Conservation (phyloP, 2,113 vertebrate genomes). For the Equus przewalskii region DNA sequence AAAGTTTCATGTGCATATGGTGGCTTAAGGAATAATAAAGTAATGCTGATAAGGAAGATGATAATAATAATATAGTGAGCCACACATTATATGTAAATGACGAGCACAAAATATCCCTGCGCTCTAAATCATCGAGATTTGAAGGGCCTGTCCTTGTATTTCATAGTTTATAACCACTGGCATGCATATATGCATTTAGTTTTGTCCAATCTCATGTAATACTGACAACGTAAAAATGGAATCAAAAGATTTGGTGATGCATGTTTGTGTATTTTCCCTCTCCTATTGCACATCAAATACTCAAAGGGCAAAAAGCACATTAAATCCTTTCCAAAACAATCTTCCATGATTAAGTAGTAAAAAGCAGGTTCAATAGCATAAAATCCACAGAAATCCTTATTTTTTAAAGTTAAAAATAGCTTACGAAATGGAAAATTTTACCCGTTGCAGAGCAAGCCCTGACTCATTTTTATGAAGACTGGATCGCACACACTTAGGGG, state of each 20-base stretch:
- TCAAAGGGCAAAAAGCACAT: background rate
- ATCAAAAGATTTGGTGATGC: background rate
- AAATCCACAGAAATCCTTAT: constrained; percentile 60
- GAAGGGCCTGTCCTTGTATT: background rate
- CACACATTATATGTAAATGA: background rate
- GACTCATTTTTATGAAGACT: constrained; percentile 72
- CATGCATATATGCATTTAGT: background rate
- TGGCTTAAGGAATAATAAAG: background rate
- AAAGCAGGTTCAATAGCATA: constrained; percentile 26
- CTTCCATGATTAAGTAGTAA: constrained; percentile 17
- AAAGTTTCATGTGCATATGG: background rate
- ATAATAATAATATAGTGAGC: background rate
- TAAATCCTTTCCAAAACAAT: background rate
- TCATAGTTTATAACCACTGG: background rate
- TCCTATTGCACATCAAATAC: background rate
- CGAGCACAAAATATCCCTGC: background rate
- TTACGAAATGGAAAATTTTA: constrained; percentile 64
- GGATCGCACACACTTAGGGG: constrained; percentile 46
- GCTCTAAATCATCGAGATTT: background rate
- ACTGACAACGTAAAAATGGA: background rate
- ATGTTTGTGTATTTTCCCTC: background rate
- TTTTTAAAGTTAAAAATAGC: constrained; percentile 67
- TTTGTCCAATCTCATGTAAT: background rate
- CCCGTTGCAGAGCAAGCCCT: constrained; percentile 62
- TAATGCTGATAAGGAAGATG: background rate